These are phyloP conservation scores for Trissonchulus sp. DNA, from an alignment of 2,888 invertebrate species.

Conservation along the genomic window DNA sequence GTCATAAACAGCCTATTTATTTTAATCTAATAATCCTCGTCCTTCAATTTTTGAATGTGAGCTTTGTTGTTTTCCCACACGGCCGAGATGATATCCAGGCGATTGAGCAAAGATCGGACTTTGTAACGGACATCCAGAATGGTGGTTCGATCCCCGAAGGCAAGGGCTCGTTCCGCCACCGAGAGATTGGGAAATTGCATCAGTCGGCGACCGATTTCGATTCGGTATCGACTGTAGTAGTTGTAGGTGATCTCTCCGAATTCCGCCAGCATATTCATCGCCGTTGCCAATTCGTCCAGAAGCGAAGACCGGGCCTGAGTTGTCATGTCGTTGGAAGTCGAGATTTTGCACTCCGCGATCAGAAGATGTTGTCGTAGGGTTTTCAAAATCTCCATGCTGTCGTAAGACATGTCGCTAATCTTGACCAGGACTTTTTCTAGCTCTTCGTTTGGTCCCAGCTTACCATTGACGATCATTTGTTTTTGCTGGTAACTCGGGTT, in stretches of 20 bases:
- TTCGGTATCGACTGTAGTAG: slow-evolving; percentile 12
- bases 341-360: neutral
- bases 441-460: neutral
- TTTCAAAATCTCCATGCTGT: neutral
- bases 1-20: no score
- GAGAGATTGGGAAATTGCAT: neutral
- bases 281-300: slow-evolving; percentile 5
- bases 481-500: neutral
- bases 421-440: neutral
- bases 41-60: neutral
- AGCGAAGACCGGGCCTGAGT: slow-evolving; percentile 17
- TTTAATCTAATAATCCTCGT: neutral
- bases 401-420: slow-evolving; percentile 3
- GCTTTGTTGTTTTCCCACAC: slow-evolving; percentile 15
- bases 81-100: neutral
- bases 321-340: slow-evolving; percentile 18
- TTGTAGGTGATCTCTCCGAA: slow-evolving; percentile 19
- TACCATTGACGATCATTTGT: neutral
- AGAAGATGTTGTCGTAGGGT: neutral
- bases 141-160: slow-evolving; percentile 11
- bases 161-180: neutral
- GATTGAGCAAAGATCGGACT: neutral
- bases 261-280: slow-evolving; percentile 6
- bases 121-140: slow-evolving; percentile 13
- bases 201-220: slow-evolving; percentile 10